Base-by-base conservation (phyloP, 2,797 vertebrate species). In the Coregonus suidteri region DNA sequence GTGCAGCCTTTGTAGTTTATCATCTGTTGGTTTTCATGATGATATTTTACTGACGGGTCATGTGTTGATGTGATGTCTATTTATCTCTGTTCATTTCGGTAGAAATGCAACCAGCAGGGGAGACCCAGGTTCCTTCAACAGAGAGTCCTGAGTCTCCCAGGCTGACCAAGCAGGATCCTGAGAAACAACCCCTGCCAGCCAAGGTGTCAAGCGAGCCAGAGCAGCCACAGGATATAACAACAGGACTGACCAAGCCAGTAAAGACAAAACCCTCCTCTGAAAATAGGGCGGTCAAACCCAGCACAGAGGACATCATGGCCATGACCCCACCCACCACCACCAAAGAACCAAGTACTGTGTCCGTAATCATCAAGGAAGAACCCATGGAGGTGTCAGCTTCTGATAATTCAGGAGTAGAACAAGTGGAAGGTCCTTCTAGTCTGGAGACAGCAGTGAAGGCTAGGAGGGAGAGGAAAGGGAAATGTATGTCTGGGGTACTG, bases 261-360 rank as follows among this genome's bases (percentile, higher is more conserved):
- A 89, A 89, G 86, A 88, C 87, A 77, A 85, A 92, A 82, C 70
- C 81, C 82, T 77, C 81, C 75, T 85, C 90, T 37, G 83, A 87
- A 65, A 82, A 90, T 85, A 88, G 86, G 77, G 79, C 14, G 73
- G 84, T 86, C 82, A 84, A 86, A 82, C 89, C 82, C 80, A 91
- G 91, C 91, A 90, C 88, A 90, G 93, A 93, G 90, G 92, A 92
- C 89, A 89, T 88, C 75, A 92, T 91, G 92, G 85, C 91, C 90
- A 91, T 93, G 90, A 89, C 87, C 84, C 90, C 91, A 89, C 87
- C 92, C 87, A 93, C 93, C 94, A 95, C 92, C 86, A 93, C 93
- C 94, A 95, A 94, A 95, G 94, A 95, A 91, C 87, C 87, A 83
- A 90, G 84, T 86, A 89, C 90, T 87, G 89, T 78, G 82, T 87